phyloP scores from a whole-genome alignment of 2,113 vertebrate species.

The Macheiramphus alcinus region DNA sequence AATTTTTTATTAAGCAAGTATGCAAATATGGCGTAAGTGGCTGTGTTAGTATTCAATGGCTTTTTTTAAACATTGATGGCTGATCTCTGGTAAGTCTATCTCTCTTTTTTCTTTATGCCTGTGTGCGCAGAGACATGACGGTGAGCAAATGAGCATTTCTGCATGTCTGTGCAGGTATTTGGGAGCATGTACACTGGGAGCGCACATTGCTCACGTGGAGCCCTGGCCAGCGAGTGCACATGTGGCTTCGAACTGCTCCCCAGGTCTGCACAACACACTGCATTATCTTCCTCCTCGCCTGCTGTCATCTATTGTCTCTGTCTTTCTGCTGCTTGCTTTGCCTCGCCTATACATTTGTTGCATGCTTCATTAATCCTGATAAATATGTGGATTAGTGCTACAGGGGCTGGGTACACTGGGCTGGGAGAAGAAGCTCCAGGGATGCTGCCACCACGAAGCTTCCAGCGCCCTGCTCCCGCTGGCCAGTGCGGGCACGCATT shows the following conservation, averaged over 20 bases:
- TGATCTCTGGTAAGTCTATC: background rate
- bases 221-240: background rate
- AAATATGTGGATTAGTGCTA: conserved; percentile 11
- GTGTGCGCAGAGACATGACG: background rate
- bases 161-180: fast-evolving
- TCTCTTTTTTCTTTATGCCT: background rate
- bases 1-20: conserved; percentile 76
- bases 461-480: fast-evolving
- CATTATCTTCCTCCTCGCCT: background rate
- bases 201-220: fast-evolving
- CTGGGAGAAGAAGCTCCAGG: background rate
- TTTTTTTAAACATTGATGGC: background rate
- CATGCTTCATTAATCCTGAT: conserved; percentile 28
- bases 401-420: background rate
- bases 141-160: background rate
- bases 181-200: background rate
- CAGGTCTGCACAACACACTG: background rate
- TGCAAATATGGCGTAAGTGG: conserved; percentile 52
- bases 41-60: background rate
- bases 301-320: background rate
- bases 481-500: fast-evolving
- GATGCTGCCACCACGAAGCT: background rate
- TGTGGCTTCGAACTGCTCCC: background rate
- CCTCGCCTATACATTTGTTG: background rate
- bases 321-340: background rate